phyloP scores from a whole-genome alignment of 2,113 vertebrate species.

The Ochotona curzoniae region DNA sequence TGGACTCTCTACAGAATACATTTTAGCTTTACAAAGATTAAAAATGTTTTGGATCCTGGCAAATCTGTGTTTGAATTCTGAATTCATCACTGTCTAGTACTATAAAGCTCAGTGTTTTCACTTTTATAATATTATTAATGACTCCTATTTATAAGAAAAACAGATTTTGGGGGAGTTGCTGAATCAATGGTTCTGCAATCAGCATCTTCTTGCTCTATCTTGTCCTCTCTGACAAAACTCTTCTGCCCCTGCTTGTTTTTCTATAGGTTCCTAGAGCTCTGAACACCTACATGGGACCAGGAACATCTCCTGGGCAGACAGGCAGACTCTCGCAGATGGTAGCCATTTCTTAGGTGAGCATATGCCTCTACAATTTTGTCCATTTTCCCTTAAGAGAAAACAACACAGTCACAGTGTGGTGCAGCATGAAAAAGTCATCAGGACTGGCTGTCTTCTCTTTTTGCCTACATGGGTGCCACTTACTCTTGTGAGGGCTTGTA shows the following conservation, averaged over 20 bases:
- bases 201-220: background rate
- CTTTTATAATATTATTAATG: background rate
- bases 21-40: background rate
- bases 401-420: background rate
- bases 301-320: background rate
- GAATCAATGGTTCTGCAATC: background rate
- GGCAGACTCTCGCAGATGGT: background rate
- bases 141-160: background rate
- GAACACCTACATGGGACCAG: background rate
- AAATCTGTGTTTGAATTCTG: background rate
- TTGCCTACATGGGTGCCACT: background rate
- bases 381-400: constrained; percentile 12
- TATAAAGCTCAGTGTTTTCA: background rate
- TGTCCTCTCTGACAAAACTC: background rate
- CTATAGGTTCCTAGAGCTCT: background rate
- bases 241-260: background rate
- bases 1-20: background rate
- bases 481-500: background rate
- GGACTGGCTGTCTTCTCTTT: background rate
- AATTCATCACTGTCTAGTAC: background rate
- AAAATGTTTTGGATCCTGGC: background rate
- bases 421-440: background rate
- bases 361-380: constrained; percentile 2
- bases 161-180: background rate
- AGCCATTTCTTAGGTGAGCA: background rate